A percentile compares a stretch with the other conserved stretches of the same genome.
Evolutionary conservation across 2,797 vertebrate species (phyloP).

Genomic region (Chelidonichthys spinosus): DNA sequence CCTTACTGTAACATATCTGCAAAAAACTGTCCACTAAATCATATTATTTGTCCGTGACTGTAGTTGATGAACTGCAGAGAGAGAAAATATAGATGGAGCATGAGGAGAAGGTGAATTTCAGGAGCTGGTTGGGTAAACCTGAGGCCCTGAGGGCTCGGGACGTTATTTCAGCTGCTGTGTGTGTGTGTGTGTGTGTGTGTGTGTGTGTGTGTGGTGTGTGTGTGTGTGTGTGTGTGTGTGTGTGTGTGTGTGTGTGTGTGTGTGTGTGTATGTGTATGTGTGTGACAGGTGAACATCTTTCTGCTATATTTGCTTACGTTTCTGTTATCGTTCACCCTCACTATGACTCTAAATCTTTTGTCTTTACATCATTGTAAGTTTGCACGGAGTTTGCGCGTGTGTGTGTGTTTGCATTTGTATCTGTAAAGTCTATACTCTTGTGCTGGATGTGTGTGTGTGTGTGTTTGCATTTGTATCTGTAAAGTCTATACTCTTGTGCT

Average conservation of each 20-base stretch:
- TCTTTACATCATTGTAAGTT: slow-evolving; percentile 10
- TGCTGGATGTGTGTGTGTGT: not conserved
- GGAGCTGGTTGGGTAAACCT: slow-evolving; percentile 19
- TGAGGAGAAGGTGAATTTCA: slow-evolving; percentile 19
- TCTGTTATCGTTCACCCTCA: slow-evolving; percentile 30
- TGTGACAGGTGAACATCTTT: slow-evolving; percentile 43
- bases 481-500: too few species aligned
- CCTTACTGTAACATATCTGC: too few species aligned
- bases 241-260: slow-evolving; percentile 26
- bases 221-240: not conserved
- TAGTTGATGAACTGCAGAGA: not conserved
- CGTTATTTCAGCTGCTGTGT: slow-evolving; percentile 52
- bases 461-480: not conserved
- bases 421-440: too few species aligned
- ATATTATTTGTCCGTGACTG: not conserved
- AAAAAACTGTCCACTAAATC: too few species aligned
- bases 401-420: too few species aligned
- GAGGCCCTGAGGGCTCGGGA: slow-evolving; percentile 6
- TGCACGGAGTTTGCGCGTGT: slow-evolving; percentile 11
- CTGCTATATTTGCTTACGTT: slow-evolving; percentile 30
- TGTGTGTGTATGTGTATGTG: slow-evolving; percentile 17
- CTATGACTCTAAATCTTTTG: slow-evolving; percentile 17
- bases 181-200: slow-evolving; percentile 10
- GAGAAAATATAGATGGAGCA: not conserved
- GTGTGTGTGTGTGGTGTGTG: not conserved